phyloP scores from a whole-genome alignment of 2,113 vertebrate genomes.

The Chinchilla lanigera region DNA sequence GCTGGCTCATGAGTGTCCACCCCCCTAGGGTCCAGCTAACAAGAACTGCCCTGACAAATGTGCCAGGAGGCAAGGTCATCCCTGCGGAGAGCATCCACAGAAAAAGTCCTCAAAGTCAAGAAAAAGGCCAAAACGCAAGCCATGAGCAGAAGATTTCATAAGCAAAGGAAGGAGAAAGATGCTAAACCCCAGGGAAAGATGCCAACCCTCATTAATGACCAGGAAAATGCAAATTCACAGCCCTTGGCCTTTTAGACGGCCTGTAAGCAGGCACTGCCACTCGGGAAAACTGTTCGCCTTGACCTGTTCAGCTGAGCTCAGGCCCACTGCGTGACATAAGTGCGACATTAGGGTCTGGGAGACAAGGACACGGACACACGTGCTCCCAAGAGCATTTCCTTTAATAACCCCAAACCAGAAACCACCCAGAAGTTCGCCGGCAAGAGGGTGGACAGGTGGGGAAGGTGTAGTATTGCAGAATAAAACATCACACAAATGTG shows the following conservation, averaged over 20 bases:
- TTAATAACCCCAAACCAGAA: not conserved
- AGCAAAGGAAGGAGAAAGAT: not conserved
- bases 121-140: not conserved
- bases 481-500: accelerated
- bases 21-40: not conserved
- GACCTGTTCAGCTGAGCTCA: accelerated
- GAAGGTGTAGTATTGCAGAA: accelerated
- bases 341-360: accelerated
- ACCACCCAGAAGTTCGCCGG: not conserved
- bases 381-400: not conserved
- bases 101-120: not conserved
- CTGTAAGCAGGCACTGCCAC: accelerated
- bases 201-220: accelerated
- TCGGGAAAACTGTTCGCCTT: not conserved
- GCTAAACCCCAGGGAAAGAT: not conserved
- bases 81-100: accelerated
- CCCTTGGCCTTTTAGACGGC: accelerated
- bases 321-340: accelerated
- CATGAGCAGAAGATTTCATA: not conserved
- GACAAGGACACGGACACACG: accelerated
- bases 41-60: not conserved
- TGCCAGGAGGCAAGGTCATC: not conserved
- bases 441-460: not conserved
- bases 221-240: not conserved
- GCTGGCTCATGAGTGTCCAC: not conserved